phyloP scores from a whole-genome alignment of 2,888 invertebrate species.

The Meiosimyza platycephala region DNA sequence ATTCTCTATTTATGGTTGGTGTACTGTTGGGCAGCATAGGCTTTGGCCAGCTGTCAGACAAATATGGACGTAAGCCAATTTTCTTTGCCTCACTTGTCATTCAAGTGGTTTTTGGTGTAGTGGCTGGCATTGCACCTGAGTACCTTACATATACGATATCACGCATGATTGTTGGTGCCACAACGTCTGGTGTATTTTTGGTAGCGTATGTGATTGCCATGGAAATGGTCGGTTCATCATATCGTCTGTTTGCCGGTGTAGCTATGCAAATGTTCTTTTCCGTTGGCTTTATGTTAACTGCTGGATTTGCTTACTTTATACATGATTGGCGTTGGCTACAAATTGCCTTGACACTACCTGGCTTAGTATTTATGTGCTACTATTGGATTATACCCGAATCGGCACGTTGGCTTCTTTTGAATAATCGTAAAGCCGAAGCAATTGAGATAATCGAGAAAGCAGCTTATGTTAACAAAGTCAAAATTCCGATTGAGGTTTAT shows the following conservation, averaged over 20 bases:
- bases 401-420: slow-evolving; percentile 77
- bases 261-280: slow-evolving; percentile 82
- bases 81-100: slow-evolving; percentile 79
- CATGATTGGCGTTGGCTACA: slow-evolving; percentile 78
- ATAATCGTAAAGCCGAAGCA: slow-evolving; percentile 74
- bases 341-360: slow-evolving; percentile 77
- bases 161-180: slow-evolving; percentile 77
- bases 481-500: slow-evolving; percentile 70
- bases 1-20: slow-evolving; percentile 75
- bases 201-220: slow-evolving; percentile 83
- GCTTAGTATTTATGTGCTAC: slow-evolving; percentile 75
- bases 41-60: slow-evolving; percentile 79
- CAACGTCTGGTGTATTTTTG: slow-evolving; percentile 81
- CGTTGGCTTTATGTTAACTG: slow-evolving; percentile 76
- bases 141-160: slow-evolving; percentile 76
- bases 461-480: slow-evolving; percentile 75
- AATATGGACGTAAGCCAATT: slow-evolving; percentile 77
- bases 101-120: slow-evolving; percentile 76
- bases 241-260: slow-evolving; percentile 77
- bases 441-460: slow-evolving; percentile 73
- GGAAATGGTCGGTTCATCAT: slow-evolving; percentile 80
- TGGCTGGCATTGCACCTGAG: slow-evolving; percentile 76
- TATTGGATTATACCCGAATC: slow-evolving; percentile 84
- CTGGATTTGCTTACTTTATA: slow-evolving; percentile 75
- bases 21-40: slow-evolving; percentile 79